phyloP scores from a whole-genome alignment of 1,140 invertebrate species.

The Megathymus violae region DNA sequence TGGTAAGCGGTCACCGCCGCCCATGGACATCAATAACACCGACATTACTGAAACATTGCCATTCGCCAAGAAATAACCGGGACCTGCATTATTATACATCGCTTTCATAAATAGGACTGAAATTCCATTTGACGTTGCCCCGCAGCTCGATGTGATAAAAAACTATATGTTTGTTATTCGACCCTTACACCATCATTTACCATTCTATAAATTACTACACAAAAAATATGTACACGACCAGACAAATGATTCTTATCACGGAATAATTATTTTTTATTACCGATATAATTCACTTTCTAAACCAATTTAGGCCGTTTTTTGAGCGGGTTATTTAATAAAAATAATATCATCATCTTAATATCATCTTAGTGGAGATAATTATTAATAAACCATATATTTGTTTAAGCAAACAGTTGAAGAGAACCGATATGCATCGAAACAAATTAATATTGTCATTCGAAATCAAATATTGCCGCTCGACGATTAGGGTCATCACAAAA shows the following conservation, averaged over 20 bases:
- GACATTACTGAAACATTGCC: too few relatives aligned
- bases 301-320: slow-evolving; percentile 1
- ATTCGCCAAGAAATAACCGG: too few relatives aligned
- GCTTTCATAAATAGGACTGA: too few relatives aligned
- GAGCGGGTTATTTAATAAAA: neutral
- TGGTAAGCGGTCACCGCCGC: too few relatives aligned
- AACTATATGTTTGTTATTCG: too few relatives aligned
- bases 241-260: neutral
- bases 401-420: slow-evolving; percentile 8
- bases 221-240: neutral
- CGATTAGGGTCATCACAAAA: slow-evolving; percentile 17
- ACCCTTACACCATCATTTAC: too few relatives aligned
- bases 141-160: too few relatives aligned
- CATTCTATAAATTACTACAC: neutral
- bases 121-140: too few relatives aligned
- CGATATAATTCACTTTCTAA: neutral
- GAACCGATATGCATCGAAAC: neutral
- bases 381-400: neutral
- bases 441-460: slow-evolving; percentile 23
- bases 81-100: too few relatives aligned
- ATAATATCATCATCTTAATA: neutral
- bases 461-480: slow-evolving; percentile 19
- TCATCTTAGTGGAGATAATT: too few relatives aligned
- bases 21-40: too few relatives aligned
- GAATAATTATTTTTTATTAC: neutral